A percentile compares a stretch with the other conserved stretches of the same genome.
phyloP scores from a whole-genome alignment of 2,113 vertebrate genomes.

The Pedetes capensis region DNA sequence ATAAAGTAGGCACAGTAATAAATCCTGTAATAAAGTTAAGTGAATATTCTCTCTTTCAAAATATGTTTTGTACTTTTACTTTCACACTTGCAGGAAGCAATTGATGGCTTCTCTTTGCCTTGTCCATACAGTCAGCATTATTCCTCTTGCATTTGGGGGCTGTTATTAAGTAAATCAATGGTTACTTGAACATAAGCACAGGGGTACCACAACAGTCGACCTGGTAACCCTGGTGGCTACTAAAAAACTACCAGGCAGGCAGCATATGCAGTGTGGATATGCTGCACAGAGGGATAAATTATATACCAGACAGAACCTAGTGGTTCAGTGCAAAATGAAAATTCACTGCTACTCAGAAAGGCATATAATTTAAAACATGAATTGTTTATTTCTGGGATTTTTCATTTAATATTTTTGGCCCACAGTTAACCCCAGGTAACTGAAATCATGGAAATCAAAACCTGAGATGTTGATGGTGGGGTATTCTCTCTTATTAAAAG shows the following conservation, averaged over 20 bases:
- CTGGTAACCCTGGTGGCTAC: neutral
- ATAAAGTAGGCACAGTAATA: neutral
- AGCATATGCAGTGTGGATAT: accelerated
- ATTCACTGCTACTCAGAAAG: neutral
- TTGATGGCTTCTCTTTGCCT: too few relatives aligned
- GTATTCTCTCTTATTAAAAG: neutral
- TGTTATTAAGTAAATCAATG: neutral
- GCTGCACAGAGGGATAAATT: neutral
- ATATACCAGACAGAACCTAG: neutral
- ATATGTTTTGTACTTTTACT: accelerated
- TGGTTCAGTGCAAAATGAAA: too few relatives aligned
- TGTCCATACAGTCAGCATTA: neutral
- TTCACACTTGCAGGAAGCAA: neutral
- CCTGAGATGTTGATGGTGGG: neutral
- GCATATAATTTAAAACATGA: neutral
- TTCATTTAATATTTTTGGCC: neutral
- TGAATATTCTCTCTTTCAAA: neutral
- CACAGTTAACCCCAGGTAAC: neutral
- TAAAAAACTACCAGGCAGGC: too few relatives aligned
- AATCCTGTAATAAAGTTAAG: neutral
- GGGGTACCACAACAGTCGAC: too few relatives aligned
- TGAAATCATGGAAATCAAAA: neutral
- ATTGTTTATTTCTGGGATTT: neutral
- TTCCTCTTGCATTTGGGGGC: too few relatives aligned
- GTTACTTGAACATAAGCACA: neutral